Evolutionary conservation across 2,113 vertebrate genomes (phyloP).

Genomic region (Cranoglanis bouderius): DNA sequence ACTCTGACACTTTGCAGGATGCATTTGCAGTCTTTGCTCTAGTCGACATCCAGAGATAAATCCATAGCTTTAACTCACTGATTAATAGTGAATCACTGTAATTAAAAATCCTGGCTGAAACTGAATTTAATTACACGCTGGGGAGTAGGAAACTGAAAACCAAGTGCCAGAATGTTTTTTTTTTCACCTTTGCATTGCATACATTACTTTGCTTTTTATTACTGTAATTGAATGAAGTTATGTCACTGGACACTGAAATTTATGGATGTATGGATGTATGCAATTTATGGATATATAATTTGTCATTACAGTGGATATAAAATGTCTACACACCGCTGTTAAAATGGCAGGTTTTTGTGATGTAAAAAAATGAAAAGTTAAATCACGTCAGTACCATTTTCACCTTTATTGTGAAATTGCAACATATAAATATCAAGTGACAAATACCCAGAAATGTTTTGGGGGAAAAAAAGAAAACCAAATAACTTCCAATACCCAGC

Average conservation of each 20-base stretch:
- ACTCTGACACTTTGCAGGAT: neutral
- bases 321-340: too few relatives aligned
- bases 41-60: neutral
- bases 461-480: too few relatives aligned
- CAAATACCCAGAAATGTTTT: too few relatives aligned
- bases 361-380: too few relatives aligned
- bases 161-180: neutral
- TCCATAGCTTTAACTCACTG: neutral
- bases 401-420: too few relatives aligned
- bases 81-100: neutral
- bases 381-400: too few relatives aligned
- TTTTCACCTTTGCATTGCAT: neutral
- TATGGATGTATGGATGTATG: too few relatives aligned
- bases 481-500: too few relatives aligned
- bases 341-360: too few relatives aligned
- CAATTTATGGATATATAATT: too few relatives aligned
- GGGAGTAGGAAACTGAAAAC: neutral
- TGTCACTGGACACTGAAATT: neutral
- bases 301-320: too few relatives aligned
- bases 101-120: conserved; percentile 3
- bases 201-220: neutral
- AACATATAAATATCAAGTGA: too few relatives aligned
- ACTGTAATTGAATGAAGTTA: neutral
- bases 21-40: neutral
- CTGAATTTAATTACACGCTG: neutral